Conservation (phyloP, 2,888 invertebrate genomes). For the Callinectes sapidus region DNA sequence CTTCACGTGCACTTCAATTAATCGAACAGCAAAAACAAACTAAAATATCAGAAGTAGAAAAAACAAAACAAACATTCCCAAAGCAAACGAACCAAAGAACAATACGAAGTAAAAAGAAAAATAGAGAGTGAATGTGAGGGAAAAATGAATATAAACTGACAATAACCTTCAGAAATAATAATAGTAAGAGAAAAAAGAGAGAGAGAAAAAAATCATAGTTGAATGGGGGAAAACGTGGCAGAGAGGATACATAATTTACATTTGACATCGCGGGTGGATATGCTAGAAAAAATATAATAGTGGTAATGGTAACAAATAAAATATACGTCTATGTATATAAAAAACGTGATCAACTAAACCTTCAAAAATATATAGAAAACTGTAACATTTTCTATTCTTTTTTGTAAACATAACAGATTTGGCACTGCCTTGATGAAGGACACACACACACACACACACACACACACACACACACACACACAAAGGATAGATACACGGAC, state of each 20-base stretch:
- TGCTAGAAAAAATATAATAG: not conserved
- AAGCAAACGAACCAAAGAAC: no score
- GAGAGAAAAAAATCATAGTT: not conserved
- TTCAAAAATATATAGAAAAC: not conserved
- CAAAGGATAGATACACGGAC: not conserved
- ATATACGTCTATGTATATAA: not conserved
- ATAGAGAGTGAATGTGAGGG: not conserved
- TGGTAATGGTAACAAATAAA: no score
- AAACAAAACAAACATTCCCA: no score
- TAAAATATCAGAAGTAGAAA: no score
- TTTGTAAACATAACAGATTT: not conserved
- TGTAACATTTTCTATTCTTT: not conserved
- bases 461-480: slow-evolving; percentile 16
- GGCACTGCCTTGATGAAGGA: not conserved
- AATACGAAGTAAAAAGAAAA: no score
- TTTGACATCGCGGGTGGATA: not conserved
- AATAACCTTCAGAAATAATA: not conserved
- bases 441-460: not conserved
- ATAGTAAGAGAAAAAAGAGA: not conserved
- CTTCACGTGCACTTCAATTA: no score
- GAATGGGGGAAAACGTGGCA: not conserved
- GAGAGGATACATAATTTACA: not conserved
- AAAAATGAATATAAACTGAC: not conserved
- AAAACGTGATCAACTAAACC: not conserved
- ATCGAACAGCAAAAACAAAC: no score